Evolutionary conservation across 2,888 invertebrate genomes (phyloP), one percentile per base, ranked within the genome.

Genomic region (Lasioglossum villosulum): DNA sequence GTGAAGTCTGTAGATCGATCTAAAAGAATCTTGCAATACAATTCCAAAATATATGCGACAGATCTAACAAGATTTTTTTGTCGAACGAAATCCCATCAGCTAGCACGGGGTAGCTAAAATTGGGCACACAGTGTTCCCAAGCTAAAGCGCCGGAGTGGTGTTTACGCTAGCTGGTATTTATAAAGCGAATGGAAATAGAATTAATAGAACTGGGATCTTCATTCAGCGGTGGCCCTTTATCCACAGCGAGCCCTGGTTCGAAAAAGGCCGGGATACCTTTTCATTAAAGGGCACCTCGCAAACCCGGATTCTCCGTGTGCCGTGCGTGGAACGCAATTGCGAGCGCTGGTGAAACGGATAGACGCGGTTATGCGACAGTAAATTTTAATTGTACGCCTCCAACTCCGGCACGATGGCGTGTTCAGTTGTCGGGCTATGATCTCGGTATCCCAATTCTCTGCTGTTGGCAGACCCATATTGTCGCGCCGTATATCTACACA

Each of bases 351-450:
- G 75, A 86, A 88, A 88, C 82, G 82, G 82, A 88, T 88, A 86
- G 83, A 87, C 88, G 86, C 79, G 90, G 89, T 90, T 91, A 90
- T 88, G 88, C 89, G 89, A 90, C 86, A 86, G 91, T 92, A 92
- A 91, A 92, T 93, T 93, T 93, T 93, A 93, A 93, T 93, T 89
- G 91, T 86, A 84, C 84, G 88, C 87, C 86, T 85, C 89, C 88
- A 88, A 90, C 84, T 79, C 63, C 63, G 59, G 37, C 76, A 78
- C 80, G 82, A 75, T 80, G 63, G 85, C 80, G 52, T 72, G 84
- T 84, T 86, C 83, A 81, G 83, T 81, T 59, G 82, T 74, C 79
- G 79, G 66, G 83, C 84, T 86, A 86, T 84, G 87, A 87, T 89
- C 88, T 82, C 83, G 87, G 82, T 88, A 89, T 89, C 87, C 88